Evolutionary conservation across 1,140 invertebrate species (phyloP), one percentile per base, ranked within the genome.

Genomic region (Pogonognathellus flavescens): DNA sequence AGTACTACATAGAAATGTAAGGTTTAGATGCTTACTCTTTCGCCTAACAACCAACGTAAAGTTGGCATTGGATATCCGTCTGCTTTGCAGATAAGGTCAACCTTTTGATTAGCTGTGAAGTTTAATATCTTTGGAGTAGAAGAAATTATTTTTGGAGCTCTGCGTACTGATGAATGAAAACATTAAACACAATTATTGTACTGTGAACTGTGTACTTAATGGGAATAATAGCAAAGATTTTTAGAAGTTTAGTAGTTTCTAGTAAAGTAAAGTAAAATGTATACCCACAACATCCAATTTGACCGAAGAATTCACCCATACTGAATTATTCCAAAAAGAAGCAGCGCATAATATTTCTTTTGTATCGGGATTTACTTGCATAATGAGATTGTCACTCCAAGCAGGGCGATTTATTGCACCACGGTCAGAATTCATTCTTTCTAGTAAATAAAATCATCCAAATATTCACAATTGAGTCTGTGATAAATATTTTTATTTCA

Each of bases 361-460:
- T 76, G 70, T 76, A 0, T 76, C 41, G 49, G 70, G 70, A 50
- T 16, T 49, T 2, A 76, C 9, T 6, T 76, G 16, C 31, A 49
- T 18, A 1, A 31, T 14, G 10, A 50, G 14, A 41, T n/a, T 13
- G 49, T 76, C 70, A 0, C 0, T 41, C 70, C 70, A 76, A n/a
- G 49, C 16, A 13, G 41, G 31, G 16, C 41, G 70, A 50, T 76
- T 76, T 9, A 41, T 11, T 1, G 0, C 0, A 76, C 41, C 70
- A n/a, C 70, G 70, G n/a, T 76, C 70, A 8, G 7, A 16, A 76
- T 76, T 49, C 16, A 76, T 76, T 76, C n/a, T 76, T 49, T 76
- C 70, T 76, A 66, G 25, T 20, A 60, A 18, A 7, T 60, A 55
- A 1, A 55, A 55, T 41, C 31, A 41, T 55, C 11, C 59, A 59